These are phyloP conservation scores for Muntiacus reevesi DNA, from an alignment of 2,113 vertebrate species.

Conservation along the genomic window DNA sequence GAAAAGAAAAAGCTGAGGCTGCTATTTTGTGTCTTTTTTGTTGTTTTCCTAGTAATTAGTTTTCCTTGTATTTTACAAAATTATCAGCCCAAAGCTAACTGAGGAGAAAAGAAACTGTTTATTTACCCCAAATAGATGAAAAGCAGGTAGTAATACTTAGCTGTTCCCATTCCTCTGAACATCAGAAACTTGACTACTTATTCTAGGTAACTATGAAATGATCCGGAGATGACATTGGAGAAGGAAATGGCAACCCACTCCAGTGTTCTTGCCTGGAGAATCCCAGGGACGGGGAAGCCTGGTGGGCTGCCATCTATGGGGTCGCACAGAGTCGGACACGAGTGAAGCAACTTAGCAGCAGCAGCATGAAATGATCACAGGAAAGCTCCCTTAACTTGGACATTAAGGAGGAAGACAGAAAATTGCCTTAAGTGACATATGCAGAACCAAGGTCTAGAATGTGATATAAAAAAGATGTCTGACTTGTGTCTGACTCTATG, in stretches of 20 bases:
- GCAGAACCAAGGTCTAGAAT: background rate
- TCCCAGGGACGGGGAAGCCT: background rate
- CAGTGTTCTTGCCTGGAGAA: background rate
- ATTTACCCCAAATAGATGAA: background rate
- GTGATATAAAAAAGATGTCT: background rate
- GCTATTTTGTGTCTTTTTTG: background rate
- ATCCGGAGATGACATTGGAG: background rate
- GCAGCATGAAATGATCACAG: background rate
- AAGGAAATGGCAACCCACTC: background rate
- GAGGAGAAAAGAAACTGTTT: background rate
- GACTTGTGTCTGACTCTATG: background rate
- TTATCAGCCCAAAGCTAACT: background rate
- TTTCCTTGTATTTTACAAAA: background rate
- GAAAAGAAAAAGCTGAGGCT: background rate
- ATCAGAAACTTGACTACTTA: background rate
- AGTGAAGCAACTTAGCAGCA: background rate
- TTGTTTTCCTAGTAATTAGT: background rate
- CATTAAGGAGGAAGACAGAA: background rate
- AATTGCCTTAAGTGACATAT: background rate
- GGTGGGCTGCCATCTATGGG: background rate
- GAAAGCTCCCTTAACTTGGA: background rate
- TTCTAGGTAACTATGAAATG: background rate
- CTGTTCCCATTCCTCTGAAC: background rate
- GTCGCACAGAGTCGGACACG: accelerated
- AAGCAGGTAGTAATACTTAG: background rate